Evolutionary conservation across 1,140 invertebrate genomes (phyloP).

Genomic region (Brachystomella parvula): DNA sequence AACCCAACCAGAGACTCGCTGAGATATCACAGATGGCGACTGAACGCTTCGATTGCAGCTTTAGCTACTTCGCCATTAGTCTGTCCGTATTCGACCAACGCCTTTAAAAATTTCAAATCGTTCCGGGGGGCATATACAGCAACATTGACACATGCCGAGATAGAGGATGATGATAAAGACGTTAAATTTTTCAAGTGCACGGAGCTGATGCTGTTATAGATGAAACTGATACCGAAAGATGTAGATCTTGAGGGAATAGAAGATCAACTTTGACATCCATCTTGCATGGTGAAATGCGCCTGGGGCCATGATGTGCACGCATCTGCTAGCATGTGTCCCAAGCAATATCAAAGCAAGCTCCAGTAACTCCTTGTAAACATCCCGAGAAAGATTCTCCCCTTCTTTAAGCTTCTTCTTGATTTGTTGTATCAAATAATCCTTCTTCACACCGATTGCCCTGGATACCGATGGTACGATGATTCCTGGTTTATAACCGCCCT

Average conservation of each 20-base stretch:
- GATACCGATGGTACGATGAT: background rate
- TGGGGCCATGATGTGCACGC: slow-evolving; percentile 41
- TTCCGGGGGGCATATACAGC: background rate
- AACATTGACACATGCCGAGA: background rate
- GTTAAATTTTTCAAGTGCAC: background rate
- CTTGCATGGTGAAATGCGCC: slow-evolving; percentile 41
- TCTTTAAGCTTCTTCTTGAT: slow-evolving; percentile 39
- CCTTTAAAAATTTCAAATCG: background rate
- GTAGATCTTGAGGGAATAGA: background rate
- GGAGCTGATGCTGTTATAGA: background rate
- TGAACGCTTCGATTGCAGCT: slow-evolving; percentile 33
- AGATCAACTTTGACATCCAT: slow-evolving; percentile 42
- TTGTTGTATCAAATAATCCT: slow-evolving; percentile 41
- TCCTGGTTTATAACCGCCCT: background rate
- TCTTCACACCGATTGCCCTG: background rate
- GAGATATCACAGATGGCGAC: slow-evolving; percentile 40
- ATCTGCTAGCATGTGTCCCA: slow-evolving; percentile 38
- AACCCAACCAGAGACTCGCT: slow-evolving; percentile 21
- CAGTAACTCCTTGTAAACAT: background rate
- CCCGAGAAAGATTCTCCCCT: background rate
- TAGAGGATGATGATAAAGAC: background rate
- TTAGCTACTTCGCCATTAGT: background rate
- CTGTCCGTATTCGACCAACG: background rate
- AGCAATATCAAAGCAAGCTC: slow-evolving; percentile 41
- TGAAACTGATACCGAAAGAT: background rate